Conservation (phyloP, 1,140 invertebrate genomes). For the Hydropsyche tenuis region DNA sequence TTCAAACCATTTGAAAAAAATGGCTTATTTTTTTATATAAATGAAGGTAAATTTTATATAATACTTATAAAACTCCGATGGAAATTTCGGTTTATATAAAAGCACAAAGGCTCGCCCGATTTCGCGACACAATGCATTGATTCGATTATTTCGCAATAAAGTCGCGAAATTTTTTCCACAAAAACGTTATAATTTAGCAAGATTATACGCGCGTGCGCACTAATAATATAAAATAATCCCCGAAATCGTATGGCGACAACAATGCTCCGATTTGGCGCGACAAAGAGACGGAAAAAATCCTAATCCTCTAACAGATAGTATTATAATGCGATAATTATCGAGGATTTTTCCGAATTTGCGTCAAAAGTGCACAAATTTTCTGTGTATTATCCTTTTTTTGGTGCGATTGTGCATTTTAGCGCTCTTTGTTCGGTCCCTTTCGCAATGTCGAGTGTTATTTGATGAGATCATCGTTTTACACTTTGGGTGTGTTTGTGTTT, state of each 20-base stretch:
- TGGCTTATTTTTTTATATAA: no score
- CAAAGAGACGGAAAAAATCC: neutral
- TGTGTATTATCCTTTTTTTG: neutral
- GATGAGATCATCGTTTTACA: no score
- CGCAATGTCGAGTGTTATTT: slow-evolving; percentile 35
- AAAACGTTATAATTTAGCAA: no score
- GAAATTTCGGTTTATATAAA: no score
- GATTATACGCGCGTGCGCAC: neutral
- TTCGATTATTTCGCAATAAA: no score
- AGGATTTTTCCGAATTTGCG: slow-evolving; percentile 35
- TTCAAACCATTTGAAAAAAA: no score
- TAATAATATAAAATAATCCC: neutral
- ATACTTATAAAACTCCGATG: no score
- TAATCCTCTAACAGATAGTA: slow-evolving; percentile 40
- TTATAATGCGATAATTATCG: slow-evolving; percentile 44
- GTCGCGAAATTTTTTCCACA: no score
- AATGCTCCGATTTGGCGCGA: neutral
- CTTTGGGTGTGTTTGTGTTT: no score
- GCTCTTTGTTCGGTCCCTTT: slow-evolving; percentile 10
- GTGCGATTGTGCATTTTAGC: neutral
- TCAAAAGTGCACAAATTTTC: neutral
- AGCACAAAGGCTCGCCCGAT: no score
- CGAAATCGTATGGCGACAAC: neutral
- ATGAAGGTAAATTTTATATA: no score
- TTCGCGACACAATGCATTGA: no score